Percentiles rank a stretch among this genome's conserved stretches.
Conservation (phyloP, 2,888 invertebrate species). For the Drosophila sordidula region DNA sequence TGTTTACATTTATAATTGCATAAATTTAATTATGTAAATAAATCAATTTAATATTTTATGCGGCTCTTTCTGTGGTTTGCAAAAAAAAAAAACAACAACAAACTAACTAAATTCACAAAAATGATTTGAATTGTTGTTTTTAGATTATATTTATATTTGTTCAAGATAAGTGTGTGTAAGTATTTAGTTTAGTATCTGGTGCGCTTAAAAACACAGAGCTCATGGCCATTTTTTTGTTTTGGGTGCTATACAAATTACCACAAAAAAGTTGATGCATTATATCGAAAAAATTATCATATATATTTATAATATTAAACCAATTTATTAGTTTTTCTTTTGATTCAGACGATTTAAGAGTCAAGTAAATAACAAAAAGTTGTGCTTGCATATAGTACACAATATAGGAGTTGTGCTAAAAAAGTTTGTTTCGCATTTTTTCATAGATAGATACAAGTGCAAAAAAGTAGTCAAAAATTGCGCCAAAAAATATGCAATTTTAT, state of each 20-base stretch:
- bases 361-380: constrained; percentile 66
- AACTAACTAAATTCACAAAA: constrained; percentile 58
- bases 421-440: constrained; percentile 38
- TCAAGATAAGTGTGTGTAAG: constrained; percentile 25
- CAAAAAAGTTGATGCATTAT: constrained; percentile 80
- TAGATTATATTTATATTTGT: constrained; percentile 46
- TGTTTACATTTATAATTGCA: constrained; percentile 79
- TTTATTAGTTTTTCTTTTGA: constrained; percentile 38
- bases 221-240: constrained; percentile 39
- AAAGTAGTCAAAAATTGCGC: constrained; percentile 83
- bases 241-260: constrained; percentile 83
- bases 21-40: constrained; percentile 76
- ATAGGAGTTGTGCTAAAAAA: constrained; percentile 72
- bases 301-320: constrained; percentile 53
- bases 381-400: constrained; percentile 74
- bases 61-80: constrained; percentile 34
- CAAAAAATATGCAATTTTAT: constrained; percentile 83
- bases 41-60: constrained; percentile 73
- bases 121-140: constrained; percentile 50
- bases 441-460: constrained; percentile 76
- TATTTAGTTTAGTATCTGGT: constrained; percentile 48
- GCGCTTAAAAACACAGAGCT: constrained; percentile 76
- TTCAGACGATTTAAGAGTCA: constrained; percentile 54
- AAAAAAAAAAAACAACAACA: constrained; percentile 32
- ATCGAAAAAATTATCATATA: constrained; percentile 66